Conservation (phyloP, 1,140 invertebrate species). For the Pogonomyrmex californicus region DNA sequence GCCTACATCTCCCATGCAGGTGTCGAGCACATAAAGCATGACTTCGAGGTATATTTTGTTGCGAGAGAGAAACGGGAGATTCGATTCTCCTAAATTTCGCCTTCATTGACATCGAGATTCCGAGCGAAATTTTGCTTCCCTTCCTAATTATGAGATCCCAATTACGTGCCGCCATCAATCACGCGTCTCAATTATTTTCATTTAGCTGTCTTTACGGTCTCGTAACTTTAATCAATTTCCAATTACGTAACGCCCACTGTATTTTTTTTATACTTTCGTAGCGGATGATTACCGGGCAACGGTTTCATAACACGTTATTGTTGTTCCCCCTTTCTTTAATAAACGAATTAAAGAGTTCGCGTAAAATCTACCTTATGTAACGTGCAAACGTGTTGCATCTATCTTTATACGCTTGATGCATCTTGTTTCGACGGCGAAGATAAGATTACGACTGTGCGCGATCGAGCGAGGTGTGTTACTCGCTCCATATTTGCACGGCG, state of each 20-base stretch:
- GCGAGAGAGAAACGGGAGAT: background rate
- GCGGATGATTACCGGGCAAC: no score
- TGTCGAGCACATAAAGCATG: slow-evolving; percentile 82
- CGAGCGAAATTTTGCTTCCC: background rate
- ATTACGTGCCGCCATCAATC: slow-evolving; percentile 13
- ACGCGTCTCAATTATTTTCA: background rate
- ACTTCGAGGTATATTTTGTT: slow-evolving; percentile 84
- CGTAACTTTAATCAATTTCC: slow-evolving; percentile 34
- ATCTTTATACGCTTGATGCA: background rate
- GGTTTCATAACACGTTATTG: slow-evolving; percentile 9
- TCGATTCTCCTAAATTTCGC: background rate
- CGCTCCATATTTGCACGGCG: slow-evolving; percentile 11
- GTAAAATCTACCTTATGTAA: slow-evolving; percentile 5
- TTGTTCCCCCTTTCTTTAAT: slow-evolving; percentile 3
- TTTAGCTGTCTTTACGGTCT: background rate
- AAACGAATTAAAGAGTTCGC: slow-evolving; percentile 32
- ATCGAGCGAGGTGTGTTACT: background rate
- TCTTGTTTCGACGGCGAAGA: slow-evolving; percentile 18
- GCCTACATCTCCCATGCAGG: slow-evolving; percentile 86
- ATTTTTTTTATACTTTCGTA: slow-evolving; percentile 9
- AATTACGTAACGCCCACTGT: slow-evolving; percentile 22
- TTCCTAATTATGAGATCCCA: slow-evolving; percentile 19
- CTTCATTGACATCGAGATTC: background rate
- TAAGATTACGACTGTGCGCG: slow-evolving; percentile 41
- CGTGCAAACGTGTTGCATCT: background rate